Base-by-base conservation (phyloP, 2,888 invertebrate genomes). In the Hermaeophaga mercurialis region DNA sequence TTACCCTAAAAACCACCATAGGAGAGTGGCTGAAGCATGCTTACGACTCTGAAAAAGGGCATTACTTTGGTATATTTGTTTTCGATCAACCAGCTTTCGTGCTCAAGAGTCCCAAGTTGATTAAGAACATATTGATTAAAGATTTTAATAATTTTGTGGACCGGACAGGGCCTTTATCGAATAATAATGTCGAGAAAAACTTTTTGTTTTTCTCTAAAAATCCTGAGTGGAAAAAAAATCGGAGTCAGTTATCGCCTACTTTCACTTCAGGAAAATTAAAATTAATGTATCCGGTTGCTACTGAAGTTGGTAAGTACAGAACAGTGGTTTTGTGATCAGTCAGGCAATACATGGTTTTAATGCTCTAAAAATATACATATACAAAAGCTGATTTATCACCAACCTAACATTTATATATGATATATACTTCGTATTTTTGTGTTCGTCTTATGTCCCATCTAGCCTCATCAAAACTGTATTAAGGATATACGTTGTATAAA, bases 241-340 rank as follows among this genome's bases (percentile, higher is more conserved):
- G 85, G n/a, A 67, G 75, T 0, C 82, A 81, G 60, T 69, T 84
- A 26, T 79, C 81, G 0, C 83, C 84, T 0, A 79, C 81, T 0
- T 80, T 85, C 64, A 81, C 83, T 1, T 78, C 80, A 1, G 82
- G 81, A 9, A 84, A 84, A 69, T 71, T 85, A 53, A 83, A 80
- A 66, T 71, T 69, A 36, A 82, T 84, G 82, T 76, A 80, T 28
- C 75, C 76, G 0, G 65, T 80, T n/a, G 76, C 82, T 58, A 62
- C 74, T 12, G 73, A 77, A 14, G 77, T 57, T 33, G 33, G 52
- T 28, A 28, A 58, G 31, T 9, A 34, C 7, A 22, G 19, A n/a
- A n/a, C n/a, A n/a, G n/a, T n/a, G n/a, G n/a, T n/a, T n/a, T n/a
- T n/a, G n/a, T n/a, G n/a, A n/a, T n/a, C n/a, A n/a, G n/a, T n/a